Percentiles rank a stretch among this genome's conserved stretches.
phyloP scores from a whole-genome alignment of 2,888 invertebrate genomes.

The Dysmachus trigonus region DNA sequence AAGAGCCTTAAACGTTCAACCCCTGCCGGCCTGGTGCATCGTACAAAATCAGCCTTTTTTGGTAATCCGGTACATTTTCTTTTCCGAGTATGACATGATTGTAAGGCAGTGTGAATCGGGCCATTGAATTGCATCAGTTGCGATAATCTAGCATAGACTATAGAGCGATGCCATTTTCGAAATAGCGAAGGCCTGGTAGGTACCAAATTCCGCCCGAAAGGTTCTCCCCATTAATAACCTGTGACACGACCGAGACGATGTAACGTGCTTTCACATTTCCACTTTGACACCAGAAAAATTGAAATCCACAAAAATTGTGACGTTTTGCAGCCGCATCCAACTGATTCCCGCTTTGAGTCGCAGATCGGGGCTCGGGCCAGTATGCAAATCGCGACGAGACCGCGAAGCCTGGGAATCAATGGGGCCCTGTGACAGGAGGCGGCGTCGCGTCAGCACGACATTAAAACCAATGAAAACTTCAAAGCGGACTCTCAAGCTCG shows the following conservation, averaged over 20 bases:
- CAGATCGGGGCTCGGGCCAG: neutral
- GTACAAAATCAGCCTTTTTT: no score
- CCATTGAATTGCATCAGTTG: neutral
- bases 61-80: no score
- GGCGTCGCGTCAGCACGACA: slow-evolving; percentile 36
- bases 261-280: slow-evolving; percentile 4
- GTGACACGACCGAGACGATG: neutral
- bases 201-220: neutral
- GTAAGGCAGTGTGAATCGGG: no score
- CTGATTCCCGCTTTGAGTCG: slow-evolving; percentile 11
- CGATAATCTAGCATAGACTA: no score
- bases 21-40: no score
- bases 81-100: no score
- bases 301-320: slow-evolving; percentile 4
- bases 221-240: neutral
- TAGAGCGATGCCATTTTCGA: neutral
- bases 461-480: slow-evolving; percentile 38
- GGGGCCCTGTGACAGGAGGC: slow-evolving; percentile 24
- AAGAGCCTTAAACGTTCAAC: no score
- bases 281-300: slow-evolving; percentile 6
- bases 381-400: slow-evolving; percentile 14
- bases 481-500: neutral
- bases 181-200: neutral
- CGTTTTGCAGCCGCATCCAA: neutral
- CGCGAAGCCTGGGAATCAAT: slow-evolving; percentile 9